These are phyloP conservation scores for Sebastes trivittatus DNA, from an alignment of 2,797 vertebrate genomes.

Conservation along the genomic window DNA sequence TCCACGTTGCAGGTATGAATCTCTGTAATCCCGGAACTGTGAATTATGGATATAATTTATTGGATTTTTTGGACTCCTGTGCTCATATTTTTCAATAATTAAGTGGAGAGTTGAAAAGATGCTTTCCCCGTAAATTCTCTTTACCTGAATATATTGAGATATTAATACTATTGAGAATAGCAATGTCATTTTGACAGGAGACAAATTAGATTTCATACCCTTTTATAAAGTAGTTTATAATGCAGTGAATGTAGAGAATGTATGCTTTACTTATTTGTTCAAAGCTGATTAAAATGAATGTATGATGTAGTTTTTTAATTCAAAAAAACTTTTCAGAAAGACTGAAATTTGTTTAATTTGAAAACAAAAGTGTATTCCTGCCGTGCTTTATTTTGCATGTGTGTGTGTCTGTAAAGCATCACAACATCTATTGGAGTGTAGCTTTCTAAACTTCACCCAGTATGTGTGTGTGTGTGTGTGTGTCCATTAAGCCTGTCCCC, in stretches of 20 bases:
- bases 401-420: slow-evolving; percentile 10
- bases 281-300: not conserved
- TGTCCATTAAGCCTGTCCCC: slow-evolving; percentile 57
- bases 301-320: not conserved
- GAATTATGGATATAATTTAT: slow-evolving; percentile 84
- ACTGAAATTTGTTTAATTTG: not conserved
- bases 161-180: slow-evolving; percentile 26
- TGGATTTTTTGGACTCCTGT: slow-evolving; percentile 72
- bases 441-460: slow-evolving; percentile 30
- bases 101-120: slow-evolving; percentile 64
- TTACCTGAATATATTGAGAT: slow-evolving; percentile 30
- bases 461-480: not conserved
- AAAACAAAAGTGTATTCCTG: not conserved
- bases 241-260: not conserved
- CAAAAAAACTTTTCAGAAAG: not conserved
- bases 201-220: slow-evolving; percentile 5
- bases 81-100: slow-evolving; percentile 74
- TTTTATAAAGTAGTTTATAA: slow-evolving; percentile 7
- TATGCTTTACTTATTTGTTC: not conserved
- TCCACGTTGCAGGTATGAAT: slow-evolving; percentile 76
- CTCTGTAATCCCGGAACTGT: slow-evolving; percentile 79
- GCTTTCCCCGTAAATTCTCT: slow-evolving; percentile 54
- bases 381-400: not conserved
- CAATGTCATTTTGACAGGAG: slow-evolving; percentile 28
- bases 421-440: not conserved